These are phyloP conservation scores for Rhinopithecus roxellana DNA, from an alignment of 2,113 vertebrate genomes.

Conservation along the genomic window DNA sequence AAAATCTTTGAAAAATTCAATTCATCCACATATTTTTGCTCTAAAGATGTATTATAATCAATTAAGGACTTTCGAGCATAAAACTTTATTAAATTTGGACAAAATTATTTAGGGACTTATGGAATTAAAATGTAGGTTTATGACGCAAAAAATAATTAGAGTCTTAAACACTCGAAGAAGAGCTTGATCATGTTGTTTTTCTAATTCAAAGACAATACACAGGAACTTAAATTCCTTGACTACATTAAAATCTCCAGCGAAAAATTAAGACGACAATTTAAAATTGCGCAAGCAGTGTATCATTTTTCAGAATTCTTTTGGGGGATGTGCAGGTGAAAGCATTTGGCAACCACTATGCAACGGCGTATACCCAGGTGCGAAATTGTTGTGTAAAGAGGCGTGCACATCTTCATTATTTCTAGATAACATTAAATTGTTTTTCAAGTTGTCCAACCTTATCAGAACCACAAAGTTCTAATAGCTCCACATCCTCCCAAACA, in stretches of 20 bases:
- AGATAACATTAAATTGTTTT: neutral
- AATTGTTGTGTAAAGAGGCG: neutral
- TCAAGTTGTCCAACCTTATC: neutral
- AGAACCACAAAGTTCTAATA: neutral
- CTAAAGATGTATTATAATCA: constrained; percentile 37
- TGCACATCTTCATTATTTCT: neutral
- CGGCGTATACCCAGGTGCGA: neutral
- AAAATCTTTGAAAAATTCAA: constrained; percentile 42
- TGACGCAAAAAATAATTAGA: constrained; percentile 18
- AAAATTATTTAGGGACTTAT: neutral
- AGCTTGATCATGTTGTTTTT: neutral
- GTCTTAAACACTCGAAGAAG: neutral
- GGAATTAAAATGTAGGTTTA: neutral
- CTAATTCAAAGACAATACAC: neutral
- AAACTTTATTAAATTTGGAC: constrained; percentile 11
- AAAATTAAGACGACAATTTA: neutral
- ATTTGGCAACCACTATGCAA: neutral
- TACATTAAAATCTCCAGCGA: neutral
- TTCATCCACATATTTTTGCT: constrained; percentile 1
- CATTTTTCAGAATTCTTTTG: neutral
- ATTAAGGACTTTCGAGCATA: constrained; percentile 16
- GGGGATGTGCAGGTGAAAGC: neutral
- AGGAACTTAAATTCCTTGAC: neutral
- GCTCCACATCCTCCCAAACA: neutral
- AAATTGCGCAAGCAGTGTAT: neutral